phyloP scores from a whole-genome alignment of 2,113 vertebrate species.

The Danio rerio region GRCz12tu NC_133190.1:22459001-22459500 shows the following conservation, averaged over 20 bases:
- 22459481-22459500: no score
- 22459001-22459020: neutral
- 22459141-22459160: neutral
- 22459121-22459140: neutral
- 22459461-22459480: no score
- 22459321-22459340: neutral
- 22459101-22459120: neutral
- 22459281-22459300: neutral
- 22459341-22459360: neutral
- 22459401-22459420: no score
- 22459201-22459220: neutral
- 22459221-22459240: neutral
- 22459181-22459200: neutral
- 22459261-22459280: neutral
- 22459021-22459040: neutral
- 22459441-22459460: no score
- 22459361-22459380: conserved; percentile 9
- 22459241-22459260: neutral
- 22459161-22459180: neutral
- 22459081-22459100: neutral
- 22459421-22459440: no score
- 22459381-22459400: no score
- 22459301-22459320: conserved; percentile 22
- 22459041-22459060: neutral
- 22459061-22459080: neutral